These are phyloP conservation scores for Ceraclea dissimilis DNA, from an alignment of 2,888 invertebrate species.

Conservation along the genomic window DNA sequence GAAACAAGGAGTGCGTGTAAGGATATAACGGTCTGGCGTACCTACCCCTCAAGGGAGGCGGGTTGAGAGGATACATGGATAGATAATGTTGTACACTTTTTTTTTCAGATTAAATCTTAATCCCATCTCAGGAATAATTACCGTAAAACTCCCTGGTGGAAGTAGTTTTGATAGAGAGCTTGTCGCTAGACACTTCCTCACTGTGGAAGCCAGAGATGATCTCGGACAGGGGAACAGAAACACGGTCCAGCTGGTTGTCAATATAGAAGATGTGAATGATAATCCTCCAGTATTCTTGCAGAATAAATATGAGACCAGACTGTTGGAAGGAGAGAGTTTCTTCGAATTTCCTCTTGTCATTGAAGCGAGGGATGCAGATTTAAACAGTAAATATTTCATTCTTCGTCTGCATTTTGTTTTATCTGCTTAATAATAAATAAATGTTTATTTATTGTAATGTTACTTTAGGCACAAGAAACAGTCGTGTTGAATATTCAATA, in stretches of 20 bases:
- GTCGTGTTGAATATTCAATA: constrained; percentile 74
- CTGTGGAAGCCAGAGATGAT: constrained; percentile 85
- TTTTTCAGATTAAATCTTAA: constrained; percentile 66
- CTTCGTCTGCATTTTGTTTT: no score
- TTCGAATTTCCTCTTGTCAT: constrained; percentile 71
- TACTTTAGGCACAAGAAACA: constrained; percentile 68
- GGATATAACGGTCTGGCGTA: no score
- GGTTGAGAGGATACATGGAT: no score
- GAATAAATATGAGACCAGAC: constrained; percentile 71
- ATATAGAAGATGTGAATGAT: constrained; percentile 83
- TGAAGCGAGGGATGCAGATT: constrained; percentile 78
- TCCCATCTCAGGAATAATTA: constrained; percentile 74
- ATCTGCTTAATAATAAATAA: no score
- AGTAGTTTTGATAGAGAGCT: constrained; percentile 80
- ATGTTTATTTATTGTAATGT: neutral
- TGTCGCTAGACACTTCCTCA: constrained; percentile 73
- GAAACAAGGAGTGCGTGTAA: no score
- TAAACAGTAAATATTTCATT: constrained; percentile 55
- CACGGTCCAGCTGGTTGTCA: constrained; percentile 74
- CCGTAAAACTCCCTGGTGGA: constrained; percentile 67
- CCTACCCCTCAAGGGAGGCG: no score
- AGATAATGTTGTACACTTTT: neutral
- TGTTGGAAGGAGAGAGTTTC: constrained; percentile 73
- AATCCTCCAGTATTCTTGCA: constrained; percentile 81
- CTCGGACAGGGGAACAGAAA: constrained; percentile 78